These are phyloP conservation scores for Mus pahari DNA, from an alignment of 2,113 vertebrate species.

Conservation along the genomic window DNA sequence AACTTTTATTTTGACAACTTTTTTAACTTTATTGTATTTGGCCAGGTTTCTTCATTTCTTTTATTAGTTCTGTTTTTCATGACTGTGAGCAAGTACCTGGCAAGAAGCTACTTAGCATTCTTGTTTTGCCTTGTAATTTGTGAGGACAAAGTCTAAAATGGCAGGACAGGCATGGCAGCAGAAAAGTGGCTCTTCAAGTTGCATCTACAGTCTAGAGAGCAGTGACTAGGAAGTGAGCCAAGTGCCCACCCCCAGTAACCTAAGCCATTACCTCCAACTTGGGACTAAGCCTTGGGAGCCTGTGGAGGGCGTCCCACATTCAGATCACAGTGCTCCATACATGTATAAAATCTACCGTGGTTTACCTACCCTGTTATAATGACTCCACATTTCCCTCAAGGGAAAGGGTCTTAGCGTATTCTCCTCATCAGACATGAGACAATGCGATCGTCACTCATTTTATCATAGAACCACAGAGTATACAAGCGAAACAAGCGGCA, in stretches of 20 bases:
- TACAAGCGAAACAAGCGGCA: background rate
- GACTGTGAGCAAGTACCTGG: background rate
- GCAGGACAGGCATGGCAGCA: background rate
- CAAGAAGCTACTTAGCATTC: background rate
- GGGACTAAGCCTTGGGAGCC: background rate
- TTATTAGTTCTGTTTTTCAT: background rate
- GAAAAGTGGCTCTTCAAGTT: background rate
- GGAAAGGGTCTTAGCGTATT: background rate
- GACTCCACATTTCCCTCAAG: slow-evolving; percentile 17
- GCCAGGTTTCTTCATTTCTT: background rate
- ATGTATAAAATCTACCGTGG: background rate
- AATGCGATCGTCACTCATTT: background rate
- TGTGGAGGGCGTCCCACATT: background rate
- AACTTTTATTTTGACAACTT: slow-evolving; percentile 12
- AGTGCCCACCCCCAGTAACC: background rate
- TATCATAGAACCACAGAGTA: background rate
- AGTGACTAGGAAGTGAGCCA: background rate
- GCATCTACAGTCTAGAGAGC: background rate
- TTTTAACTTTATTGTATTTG: background rate
- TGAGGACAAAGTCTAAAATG: background rate
- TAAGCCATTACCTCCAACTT: background rate
- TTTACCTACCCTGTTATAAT: slow-evolving; percentile 1
- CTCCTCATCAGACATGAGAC: slow-evolving; percentile 8
- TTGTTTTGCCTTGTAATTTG: background rate
- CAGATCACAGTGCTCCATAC: background rate